phyloP scores from a whole-genome alignment of 2,113 vertebrate species.

The Colius striatus region DNA sequence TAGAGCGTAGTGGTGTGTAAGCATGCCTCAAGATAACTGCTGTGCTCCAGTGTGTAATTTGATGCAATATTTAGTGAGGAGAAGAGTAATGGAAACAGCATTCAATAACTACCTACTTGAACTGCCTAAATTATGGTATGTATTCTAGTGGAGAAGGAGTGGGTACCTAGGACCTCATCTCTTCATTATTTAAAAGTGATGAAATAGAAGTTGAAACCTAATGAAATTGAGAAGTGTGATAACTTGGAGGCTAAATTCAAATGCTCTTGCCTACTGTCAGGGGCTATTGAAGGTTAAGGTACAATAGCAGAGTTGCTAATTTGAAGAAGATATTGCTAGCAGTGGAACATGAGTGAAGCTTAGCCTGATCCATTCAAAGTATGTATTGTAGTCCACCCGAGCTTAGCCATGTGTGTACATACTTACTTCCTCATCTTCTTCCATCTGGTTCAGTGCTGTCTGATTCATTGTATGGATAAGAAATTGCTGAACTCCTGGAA shows the following conservation, averaged over 20 bases:
- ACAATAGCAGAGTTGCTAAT: not conserved
- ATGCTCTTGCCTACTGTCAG: not conserved
- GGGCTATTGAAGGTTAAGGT: not conserved
- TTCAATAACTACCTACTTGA: not conserved
- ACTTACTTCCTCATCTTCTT: not conserved
- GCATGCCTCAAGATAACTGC: not conserved
- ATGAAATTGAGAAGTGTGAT: not conserved
- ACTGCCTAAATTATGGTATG: not conserved
- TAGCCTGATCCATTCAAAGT: not conserved
- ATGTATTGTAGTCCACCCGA: not conserved
- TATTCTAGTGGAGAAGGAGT: not conserved
- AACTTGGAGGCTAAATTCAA: not conserved
- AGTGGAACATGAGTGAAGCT: not conserved
- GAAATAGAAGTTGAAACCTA: not conserved
- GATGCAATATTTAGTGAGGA: not conserved
- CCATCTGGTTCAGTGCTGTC: not conserved
- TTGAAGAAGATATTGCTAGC: not conserved
- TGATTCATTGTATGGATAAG: not conserved
- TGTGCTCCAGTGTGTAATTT: not conserved
- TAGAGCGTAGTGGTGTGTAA: not conserved
- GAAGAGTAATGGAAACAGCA: not conserved
- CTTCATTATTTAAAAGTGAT: not conserved
- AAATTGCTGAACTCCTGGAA: not conserved
- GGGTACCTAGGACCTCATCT: not conserved
- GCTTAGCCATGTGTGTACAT: not conserved